Percentiles rank a stretch among this genome's conserved stretches.
Evolutionary conservation across 2,888 invertebrate species (phyloP).

Genomic region (Erannis defoliaria): DNA sequence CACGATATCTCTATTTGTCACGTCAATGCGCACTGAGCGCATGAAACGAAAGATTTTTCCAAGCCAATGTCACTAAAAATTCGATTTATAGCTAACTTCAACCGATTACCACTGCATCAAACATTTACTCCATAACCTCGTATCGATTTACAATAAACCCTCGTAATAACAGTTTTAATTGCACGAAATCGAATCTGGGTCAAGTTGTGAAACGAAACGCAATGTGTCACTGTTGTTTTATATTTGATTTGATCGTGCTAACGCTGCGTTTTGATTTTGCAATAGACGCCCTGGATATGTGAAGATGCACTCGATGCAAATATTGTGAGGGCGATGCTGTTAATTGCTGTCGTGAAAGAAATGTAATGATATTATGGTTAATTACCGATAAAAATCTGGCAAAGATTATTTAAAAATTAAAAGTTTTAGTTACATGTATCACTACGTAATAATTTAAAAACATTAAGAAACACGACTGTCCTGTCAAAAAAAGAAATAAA

Average conservation of each 20-base stretch:
- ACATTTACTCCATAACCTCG: constrained; percentile 11
- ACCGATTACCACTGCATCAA: not conserved
- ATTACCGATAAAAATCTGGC: not conserved
- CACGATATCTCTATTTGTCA: too few relatives aligned
- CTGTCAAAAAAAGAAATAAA: too few relatives aligned
- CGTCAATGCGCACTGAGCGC: too few relatives aligned
- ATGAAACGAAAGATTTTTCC: not conserved
- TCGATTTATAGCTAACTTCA: not conserved
- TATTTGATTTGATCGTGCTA: constrained; percentile 31
- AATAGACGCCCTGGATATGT: constrained; percentile 43
- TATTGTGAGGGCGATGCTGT: not conserved
- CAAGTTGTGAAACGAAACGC: constrained; percentile 54
- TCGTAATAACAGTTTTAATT: constrained; percentile 21
- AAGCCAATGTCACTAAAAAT: not conserved
- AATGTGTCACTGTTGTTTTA: constrained; percentile 51
- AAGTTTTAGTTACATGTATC: too few relatives aligned
- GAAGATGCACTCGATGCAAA: constrained; percentile 28
- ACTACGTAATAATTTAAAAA: too few relatives aligned
- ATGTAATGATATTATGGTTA: not conserved
- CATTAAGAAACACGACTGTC: too few relatives aligned
- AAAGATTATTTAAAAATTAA: too few relatives aligned
- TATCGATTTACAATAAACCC: constrained; percentile 30
- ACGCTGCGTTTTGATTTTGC: constrained; percentile 45
- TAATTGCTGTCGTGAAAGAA: too few relatives aligned
- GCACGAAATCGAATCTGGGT: constrained; percentile 48